A percentile compares a stretch with the other conserved stretches of the same genome.
Conservation (phyloP, 2,113 vertebrate species). For the Rallus limicola region DNA sequence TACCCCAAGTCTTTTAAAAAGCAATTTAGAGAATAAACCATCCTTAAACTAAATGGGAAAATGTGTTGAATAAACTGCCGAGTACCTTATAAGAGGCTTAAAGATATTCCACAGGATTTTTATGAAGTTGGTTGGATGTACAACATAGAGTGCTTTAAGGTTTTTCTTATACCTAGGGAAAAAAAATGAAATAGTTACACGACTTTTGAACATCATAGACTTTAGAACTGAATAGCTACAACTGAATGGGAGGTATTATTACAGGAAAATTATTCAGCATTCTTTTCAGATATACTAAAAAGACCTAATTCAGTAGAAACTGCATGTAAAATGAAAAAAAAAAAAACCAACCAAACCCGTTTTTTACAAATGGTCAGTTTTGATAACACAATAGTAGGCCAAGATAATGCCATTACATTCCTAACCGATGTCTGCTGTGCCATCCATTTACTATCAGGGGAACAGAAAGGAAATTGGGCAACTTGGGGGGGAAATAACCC, state of each 20-base stretch:
- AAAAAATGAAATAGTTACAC: slow-evolving; percentile 40
- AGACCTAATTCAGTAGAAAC: not conserved
- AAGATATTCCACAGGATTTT: slow-evolving; percentile 87
- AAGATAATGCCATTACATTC: not conserved
- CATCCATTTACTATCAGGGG: not conserved
- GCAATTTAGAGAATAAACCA: not conserved
- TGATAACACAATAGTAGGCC: not conserved
- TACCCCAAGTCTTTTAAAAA: slow-evolving; percentile 8
- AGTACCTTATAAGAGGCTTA: slow-evolving; percentile 87
- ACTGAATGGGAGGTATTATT: slow-evolving; percentile 29
- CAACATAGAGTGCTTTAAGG: slow-evolving; percentile 85
- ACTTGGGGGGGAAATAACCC: not conserved
- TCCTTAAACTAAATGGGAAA: not conserved
- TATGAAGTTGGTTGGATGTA: slow-evolving; percentile 90
- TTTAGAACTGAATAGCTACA: not conserved
- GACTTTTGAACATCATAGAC: not conserved
- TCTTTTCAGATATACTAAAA: slow-evolving; percentile 19
- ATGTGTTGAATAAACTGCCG: not conserved
- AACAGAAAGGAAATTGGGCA: not conserved
- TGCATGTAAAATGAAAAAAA: not conserved
- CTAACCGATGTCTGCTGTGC: not conserved
- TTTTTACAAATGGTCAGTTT: not conserved
- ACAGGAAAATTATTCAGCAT: not conserved
- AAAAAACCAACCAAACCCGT: too few species aligned
- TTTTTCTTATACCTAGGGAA: slow-evolving; percentile 88